These are phyloP conservation scores for Drosophila funebris DNA, from an alignment of 1,140 invertebrate genomes.

Conservation along the genomic window DNA sequence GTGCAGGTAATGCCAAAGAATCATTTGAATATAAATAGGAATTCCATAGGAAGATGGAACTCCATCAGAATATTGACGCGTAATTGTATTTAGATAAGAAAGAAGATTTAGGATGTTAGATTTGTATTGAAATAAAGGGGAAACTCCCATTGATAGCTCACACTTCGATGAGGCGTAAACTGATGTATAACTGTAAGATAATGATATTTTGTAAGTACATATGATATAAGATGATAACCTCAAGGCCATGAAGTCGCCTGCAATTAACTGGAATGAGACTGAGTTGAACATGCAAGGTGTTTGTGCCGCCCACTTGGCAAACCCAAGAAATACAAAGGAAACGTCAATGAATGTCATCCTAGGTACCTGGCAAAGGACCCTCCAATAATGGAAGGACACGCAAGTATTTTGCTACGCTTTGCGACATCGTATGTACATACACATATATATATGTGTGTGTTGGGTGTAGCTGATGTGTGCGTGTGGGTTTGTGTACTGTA, in stretches of 20 bases:
- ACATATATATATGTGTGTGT: background rate
- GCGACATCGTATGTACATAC: background rate
- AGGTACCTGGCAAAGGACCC: conserved; percentile 29
- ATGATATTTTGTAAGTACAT: background rate
- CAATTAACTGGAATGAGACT: background rate
- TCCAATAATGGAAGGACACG: conserved; percentile 48
- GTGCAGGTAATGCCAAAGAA: too few species aligned
- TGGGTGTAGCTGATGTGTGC: too few species aligned
- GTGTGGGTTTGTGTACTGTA: background rate
- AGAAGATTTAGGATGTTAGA: too few species aligned
- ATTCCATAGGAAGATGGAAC: too few species aligned
- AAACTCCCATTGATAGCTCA: too few species aligned
- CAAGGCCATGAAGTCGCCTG: background rate
- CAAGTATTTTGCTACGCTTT: conserved; percentile 56
- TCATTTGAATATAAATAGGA: too few species aligned
- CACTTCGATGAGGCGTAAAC: too few species aligned
- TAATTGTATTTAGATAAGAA: too few species aligned
- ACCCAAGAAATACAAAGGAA: conserved; percentile 2
- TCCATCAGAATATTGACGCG: too few species aligned
- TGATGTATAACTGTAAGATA: too few species aligned
- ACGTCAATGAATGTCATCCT: conserved; percentile 30
- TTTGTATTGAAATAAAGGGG: too few species aligned
- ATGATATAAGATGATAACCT: background rate
- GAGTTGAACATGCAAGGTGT: background rate
- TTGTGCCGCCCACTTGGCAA: conserved; percentile 6